Percentiles rank a stretch among this genome's conserved stretches.
phyloP scores from a whole-genome alignment of 2,113 vertebrate genomes.

The Tapirus terrestris region DNA sequence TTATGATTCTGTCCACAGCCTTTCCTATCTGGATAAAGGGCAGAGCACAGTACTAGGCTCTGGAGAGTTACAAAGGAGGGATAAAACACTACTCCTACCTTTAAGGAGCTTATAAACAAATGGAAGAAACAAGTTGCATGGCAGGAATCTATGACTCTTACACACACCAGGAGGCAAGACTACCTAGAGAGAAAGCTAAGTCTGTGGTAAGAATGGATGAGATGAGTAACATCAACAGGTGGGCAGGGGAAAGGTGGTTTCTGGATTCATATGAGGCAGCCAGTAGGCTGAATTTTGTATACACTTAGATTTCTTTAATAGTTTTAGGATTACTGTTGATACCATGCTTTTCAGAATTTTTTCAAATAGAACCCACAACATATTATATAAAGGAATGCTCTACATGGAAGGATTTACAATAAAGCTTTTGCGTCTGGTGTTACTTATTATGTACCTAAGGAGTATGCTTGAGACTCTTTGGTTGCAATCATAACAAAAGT shows the following conservation, averaged over 20 bases:
- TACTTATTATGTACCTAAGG: neutral
- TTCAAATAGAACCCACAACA: neutral
- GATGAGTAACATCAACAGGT: neutral
- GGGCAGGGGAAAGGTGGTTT: neutral
- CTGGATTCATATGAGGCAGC: neutral
- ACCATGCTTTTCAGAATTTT: neutral
- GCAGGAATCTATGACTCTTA: neutral
- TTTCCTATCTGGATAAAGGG: neutral
- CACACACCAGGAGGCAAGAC: neutral
- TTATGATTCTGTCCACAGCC: neutral
- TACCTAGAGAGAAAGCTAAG: neutral
- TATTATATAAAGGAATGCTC: neutral
- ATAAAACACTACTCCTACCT: neutral
- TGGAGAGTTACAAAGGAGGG: neutral
- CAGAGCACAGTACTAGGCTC: neutral
- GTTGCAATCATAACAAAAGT: neutral
- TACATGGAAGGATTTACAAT: neutral
- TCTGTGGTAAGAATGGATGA: neutral
- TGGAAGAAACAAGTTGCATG: neutral
- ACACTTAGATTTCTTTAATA: neutral
- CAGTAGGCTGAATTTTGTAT: neutral
- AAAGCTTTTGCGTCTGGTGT: neutral
- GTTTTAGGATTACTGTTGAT: neutral
- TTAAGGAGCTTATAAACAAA: conserved; percentile 41
- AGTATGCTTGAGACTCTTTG: neutral